A percentile compares a stretch with the other conserved stretches of the same genome.
Conservation (phyloP, 2,113 vertebrate genomes). For the Leuciscus idus region DNA sequence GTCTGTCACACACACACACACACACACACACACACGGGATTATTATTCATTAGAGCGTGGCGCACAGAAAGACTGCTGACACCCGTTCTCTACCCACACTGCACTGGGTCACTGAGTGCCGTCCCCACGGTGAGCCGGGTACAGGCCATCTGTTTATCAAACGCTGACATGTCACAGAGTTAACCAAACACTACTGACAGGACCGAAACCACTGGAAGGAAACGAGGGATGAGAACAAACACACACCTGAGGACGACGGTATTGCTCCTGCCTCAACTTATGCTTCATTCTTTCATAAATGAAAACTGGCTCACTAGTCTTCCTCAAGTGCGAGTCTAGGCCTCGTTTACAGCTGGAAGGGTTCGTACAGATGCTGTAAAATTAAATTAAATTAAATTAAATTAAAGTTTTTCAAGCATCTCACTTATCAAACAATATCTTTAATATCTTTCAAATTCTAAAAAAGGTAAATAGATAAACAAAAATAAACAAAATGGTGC, state of each 20-base stretch:
- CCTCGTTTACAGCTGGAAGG: no score
- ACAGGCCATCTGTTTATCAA: slow-evolving; percentile 64
- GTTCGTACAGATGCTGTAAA: no score
- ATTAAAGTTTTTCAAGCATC: no score
- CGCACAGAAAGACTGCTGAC: slow-evolving; percentile 68
- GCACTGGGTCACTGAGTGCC: slow-evolving; percentile 25
- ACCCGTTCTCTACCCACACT: slow-evolving; percentile 60
- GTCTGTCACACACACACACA: neutral
- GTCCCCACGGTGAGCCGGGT: slow-evolving; percentile 69
- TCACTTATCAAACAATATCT: no score
- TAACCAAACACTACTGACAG: neutral
- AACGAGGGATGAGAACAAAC: neutral
- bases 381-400: no score
- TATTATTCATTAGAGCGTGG: slow-evolving; percentile 53
- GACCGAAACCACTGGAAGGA: neutral
- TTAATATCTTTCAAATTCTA: no score
- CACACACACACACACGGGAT: neutral
- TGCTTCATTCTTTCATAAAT: no score
- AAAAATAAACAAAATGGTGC: no score
- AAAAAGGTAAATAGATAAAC: no score
- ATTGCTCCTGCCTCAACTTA: neutral
- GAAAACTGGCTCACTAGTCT: no score
- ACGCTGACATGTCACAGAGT: slow-evolving; percentile 61
- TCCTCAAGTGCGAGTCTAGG: no score
- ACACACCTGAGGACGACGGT: neutral